A percentile compares a stretch with the other conserved stretches of the same genome.
Conservation (phyloP, 1,140 invertebrate genomes). For the Polyergus mexicanus region DNA sequence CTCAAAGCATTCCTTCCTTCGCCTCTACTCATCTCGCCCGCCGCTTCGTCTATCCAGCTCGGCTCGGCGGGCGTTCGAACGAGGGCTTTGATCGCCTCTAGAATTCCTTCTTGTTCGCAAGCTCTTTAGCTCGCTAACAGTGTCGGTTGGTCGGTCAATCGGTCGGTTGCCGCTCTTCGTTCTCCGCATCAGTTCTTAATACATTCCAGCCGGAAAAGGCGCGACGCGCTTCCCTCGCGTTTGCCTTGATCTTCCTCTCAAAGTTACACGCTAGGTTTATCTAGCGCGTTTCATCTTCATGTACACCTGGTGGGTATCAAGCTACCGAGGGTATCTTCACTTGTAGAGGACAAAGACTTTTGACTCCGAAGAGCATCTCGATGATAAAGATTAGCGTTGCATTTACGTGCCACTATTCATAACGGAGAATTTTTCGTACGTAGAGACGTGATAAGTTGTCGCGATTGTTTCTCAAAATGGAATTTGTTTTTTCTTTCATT, state of each 20-base stretch:
- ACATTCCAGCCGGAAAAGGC: conserved; percentile 60
- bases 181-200: conserved; percentile 51
- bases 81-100: conserved; percentile 61
- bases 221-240: conserved; percentile 40
- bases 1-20: conserved; percentile 65
- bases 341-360: conserved; percentile 35
- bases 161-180: conserved; percentile 17
- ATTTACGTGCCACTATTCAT: neutral
- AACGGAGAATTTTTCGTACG: neutral
- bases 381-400: neutral
- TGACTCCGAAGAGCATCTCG: neutral
- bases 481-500: conserved; percentile 34
- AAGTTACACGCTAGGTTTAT: conserved; percentile 66
- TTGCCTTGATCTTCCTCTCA: conserved; percentile 68
- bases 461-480: neutral
- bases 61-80: conserved; percentile 62
- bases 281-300: conserved; percentile 42
- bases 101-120: conserved; percentile 34
- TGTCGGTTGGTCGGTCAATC: conserved; percentile 36
- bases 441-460: neutral
- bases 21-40: conserved; percentile 49
- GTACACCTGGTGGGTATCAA: conserved; percentile 50
- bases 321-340: conserved; percentile 3
- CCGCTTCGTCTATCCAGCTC: conserved; percentile 31
- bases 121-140: conserved; percentile 43